These are phyloP conservation scores for Strigamia crassipes DNA, from an alignment of 2,888 invertebrate genomes.

Conservation along the genomic window DNA sequence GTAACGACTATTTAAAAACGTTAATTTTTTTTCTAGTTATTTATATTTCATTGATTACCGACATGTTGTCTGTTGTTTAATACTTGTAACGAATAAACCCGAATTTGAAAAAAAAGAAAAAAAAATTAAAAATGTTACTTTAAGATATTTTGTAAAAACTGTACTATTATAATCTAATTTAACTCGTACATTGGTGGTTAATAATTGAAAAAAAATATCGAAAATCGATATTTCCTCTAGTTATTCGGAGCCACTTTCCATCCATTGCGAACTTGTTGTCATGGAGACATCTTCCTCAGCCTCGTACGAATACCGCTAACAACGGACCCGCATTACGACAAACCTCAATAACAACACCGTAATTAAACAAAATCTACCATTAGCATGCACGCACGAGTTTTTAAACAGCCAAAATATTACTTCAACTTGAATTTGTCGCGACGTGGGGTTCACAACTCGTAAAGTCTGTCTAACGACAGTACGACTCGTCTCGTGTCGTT, in stretches of 20 bases:
- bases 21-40: slow-evolving; percentile 11
- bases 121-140: not conserved
- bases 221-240: slow-evolving; percentile 3
- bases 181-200: not conserved
- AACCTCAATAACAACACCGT: not conserved
- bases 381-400: not conserved
- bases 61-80: slow-evolving; percentile 20
- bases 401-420: not conserved
- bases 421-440: not conserved
- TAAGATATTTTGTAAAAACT: not conserved
- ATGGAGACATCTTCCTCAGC: not conserved
- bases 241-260: slow-evolving; percentile 4
- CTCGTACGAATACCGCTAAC: not conserved
- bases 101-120: not conserved
- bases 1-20: not conserved
- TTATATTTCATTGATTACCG: not conserved
- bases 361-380: not conserved
- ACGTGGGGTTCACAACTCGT: not conserved
- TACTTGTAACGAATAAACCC: not conserved
- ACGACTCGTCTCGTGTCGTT: slow-evolving; percentile 7
- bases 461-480: not conserved
- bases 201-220: slow-evolving; percentile 22
- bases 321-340: not conserved
- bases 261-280: not conserved
- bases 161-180: not conserved